Evolutionary conservation across 1,140 invertebrate genomes (phyloP).

Genomic region (Drosophila busckii): DNA sequence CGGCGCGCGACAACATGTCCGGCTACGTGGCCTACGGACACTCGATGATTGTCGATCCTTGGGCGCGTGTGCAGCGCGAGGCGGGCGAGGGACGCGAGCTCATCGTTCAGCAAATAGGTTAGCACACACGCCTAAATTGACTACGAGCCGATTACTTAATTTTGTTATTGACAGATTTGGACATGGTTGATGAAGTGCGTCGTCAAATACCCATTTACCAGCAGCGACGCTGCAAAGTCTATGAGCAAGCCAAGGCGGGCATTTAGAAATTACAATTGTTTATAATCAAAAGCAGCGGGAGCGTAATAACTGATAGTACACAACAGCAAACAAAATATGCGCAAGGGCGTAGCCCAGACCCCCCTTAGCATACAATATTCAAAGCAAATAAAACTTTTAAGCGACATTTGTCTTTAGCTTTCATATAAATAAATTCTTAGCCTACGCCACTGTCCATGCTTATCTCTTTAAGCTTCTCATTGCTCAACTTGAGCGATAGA

Average conservation of each 20-base stretch:
- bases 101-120: constrained; percentile 86
- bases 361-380: not conserved
- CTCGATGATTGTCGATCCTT: constrained; percentile 91
- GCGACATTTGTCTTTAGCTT: too few relatives aligned
- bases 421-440: too few relatives aligned
- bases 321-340: not conserved
- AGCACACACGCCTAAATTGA: constrained; percentile 7
- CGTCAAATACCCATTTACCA: constrained; percentile 88
- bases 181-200: constrained; percentile 86
- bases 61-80: constrained; percentile 88
- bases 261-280: not conserved
- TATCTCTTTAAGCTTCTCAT: too few relatives aligned
- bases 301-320: too few relatives aligned
- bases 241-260: constrained; percentile 78
- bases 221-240: constrained; percentile 90
- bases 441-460: not conserved
- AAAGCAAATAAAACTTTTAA: not conserved
- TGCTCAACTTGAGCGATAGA: too few relatives aligned
- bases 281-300: constrained; percentile 25
- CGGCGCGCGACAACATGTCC: constrained; percentile 86
- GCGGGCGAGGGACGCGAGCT: constrained; percentile 86
- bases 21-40: constrained; percentile 94
- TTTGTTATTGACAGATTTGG: constrained; percentile 83
- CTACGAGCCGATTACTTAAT: not conserved
- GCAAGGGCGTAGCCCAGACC: not conserved